Conservation (phyloP, 2,113 vertebrate species). For the Capreolus pygargus region DNA sequence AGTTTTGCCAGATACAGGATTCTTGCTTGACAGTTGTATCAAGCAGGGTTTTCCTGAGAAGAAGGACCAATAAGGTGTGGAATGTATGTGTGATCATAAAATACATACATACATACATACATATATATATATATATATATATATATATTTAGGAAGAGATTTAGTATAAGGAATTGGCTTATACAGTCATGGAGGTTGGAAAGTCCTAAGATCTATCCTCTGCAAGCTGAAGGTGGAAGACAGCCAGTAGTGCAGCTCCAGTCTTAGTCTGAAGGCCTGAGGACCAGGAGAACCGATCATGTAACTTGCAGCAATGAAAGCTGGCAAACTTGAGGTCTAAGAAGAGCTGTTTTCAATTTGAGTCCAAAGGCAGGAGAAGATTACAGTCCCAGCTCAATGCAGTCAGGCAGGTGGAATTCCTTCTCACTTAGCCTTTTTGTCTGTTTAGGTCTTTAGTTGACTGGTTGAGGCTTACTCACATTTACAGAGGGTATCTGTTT, state of each 20-base stretch:
- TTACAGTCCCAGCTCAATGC: background rate
- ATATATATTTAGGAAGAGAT: background rate
- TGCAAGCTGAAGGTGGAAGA: background rate
- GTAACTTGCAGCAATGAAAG: background rate
- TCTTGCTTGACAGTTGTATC: background rate
- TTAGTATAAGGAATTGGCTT: background rate
- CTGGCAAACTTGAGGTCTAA: background rate
- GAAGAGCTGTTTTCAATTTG: background rate
- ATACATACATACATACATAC: background rate
- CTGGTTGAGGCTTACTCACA: background rate
- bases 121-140: too few relatives aligned
- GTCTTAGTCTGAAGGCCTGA: background rate
- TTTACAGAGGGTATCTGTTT: background rate
- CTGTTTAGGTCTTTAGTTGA: background rate
- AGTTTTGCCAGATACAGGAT: background rate
- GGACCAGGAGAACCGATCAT: background rate
- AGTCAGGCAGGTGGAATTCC: background rate
- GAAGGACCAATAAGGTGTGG: background rate
- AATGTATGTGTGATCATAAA: background rate
- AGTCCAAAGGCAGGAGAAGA: background rate
- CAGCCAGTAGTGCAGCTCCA: background rate
- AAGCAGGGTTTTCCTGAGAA: background rate
- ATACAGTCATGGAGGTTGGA: background rate
- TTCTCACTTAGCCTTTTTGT: background rate
- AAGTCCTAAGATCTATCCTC: background rate